Evolutionary conservation across 2,797 vertebrate species (phyloP).

Genomic region (Pangasius macronema): DNA sequence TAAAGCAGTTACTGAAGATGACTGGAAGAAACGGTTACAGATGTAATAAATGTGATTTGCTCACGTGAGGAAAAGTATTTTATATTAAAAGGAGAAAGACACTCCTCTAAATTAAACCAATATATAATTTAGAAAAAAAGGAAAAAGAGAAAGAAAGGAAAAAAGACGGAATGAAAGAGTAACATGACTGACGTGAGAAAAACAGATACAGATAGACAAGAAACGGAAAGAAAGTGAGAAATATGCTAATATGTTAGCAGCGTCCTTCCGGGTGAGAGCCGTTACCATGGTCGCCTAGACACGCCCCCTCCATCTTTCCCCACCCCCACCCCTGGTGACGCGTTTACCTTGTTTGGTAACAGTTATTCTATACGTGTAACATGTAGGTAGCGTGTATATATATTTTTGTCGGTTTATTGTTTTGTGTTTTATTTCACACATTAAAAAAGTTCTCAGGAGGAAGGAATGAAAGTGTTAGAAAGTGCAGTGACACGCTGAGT

Average conservation of each 20-base stretch:
- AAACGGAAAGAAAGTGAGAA: neutral
- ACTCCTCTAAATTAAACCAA: neutral
- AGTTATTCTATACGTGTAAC: neutral
- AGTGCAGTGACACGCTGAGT: slow-evolving; percentile 29
- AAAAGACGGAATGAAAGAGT: neutral
- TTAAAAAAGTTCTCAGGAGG: neutral
- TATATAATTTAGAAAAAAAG: neutral
- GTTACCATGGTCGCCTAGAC: slow-evolving; percentile 1
- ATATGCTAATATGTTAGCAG: neutral
- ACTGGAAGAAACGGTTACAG: neutral
- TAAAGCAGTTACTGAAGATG: neutral
- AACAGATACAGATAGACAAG: neutral
- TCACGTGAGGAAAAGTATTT: neutral
- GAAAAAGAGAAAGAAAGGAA: no score
- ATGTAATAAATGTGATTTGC: neutral
- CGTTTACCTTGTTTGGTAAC: neutral
- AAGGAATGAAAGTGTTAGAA: neutral
- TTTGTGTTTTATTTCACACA: neutral
- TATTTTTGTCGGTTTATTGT: neutral
- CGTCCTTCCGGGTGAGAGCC: slow-evolving; percentile 13
- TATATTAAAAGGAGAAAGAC: neutral
- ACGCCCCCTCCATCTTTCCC: neutral
- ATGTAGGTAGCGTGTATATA: neutral
- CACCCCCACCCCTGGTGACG: neutral
- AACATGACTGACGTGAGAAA: neutral